Percentiles rank a stretch among this genome's conserved stretches.
Evolutionary conservation across 2,113 vertebrate genomes (phyloP).

Genomic region (Anoura caudifer): DNA sequence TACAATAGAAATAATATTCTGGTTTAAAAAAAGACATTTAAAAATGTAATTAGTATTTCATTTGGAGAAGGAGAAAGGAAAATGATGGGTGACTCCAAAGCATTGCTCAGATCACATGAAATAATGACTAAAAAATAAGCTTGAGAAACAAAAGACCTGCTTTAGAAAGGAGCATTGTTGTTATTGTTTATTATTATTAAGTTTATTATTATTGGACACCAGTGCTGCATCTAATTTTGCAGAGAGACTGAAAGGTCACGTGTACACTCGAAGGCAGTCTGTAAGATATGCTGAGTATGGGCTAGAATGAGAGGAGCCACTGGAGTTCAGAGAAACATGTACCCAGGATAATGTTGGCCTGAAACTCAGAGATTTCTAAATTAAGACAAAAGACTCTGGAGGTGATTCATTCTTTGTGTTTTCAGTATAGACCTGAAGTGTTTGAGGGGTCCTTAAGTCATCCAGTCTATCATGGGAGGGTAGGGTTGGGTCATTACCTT

Average conservation of each 20-base stretch:
- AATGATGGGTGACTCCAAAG: neutral
- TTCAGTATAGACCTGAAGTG: neutral
- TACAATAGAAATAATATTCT: conserved; percentile 52
- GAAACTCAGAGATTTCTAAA: neutral
- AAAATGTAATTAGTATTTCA: conserved; percentile 43
- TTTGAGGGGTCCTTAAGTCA: neutral
- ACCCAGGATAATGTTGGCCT: no score
- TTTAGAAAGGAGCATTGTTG: neutral
- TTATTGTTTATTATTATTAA: neutral
- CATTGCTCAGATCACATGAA: neutral
- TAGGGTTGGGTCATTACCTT: neutral
- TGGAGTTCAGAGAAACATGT: neutral
- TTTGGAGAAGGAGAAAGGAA: neutral
- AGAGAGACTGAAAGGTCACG: neutral
- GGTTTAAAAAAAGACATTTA: neutral
- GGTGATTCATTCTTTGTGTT: neutral
- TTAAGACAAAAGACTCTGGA: neutral
- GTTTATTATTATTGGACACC: neutral
- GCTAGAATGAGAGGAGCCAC: neutral
- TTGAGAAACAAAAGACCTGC: neutral
- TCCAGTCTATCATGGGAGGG: neutral
- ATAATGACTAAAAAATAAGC: neutral
- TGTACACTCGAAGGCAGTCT: fast-evolving
- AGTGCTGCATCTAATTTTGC: neutral
- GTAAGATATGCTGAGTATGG: no score